Percentiles rank a stretch among this genome's conserved stretches.
Evolutionary conservation across 2,797 vertebrate species (phyloP).

Genomic region (Xiphophorus birchmanni): DNA sequence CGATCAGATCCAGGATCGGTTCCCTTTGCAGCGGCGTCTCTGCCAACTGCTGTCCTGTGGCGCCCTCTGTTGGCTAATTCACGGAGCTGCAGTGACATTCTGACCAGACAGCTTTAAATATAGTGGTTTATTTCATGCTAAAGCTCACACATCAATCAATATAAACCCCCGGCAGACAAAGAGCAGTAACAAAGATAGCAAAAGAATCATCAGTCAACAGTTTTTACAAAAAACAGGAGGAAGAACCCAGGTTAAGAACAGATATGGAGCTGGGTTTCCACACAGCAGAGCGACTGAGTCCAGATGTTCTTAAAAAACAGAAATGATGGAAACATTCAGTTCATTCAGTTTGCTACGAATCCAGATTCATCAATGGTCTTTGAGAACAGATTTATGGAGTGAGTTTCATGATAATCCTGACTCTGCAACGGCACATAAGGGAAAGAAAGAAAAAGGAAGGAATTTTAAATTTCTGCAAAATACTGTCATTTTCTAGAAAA

Average conservation of each 20-base stretch:
- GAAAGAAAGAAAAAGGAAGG: no score
- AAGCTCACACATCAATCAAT: constrained; percentile 65
- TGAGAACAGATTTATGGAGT: no score
- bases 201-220: constrained; percentile 48
- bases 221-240: constrained; percentile 9
- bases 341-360: constrained; percentile 38
- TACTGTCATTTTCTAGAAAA: no score
- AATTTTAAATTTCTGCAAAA: no score
- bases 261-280: constrained; percentile 49
- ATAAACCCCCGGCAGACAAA: constrained; percentile 50
- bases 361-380: constrained; percentile 31
- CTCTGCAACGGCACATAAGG: not conserved
- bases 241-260: constrained; percentile 43
- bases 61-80: constrained; percentile 70
- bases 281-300: constrained; percentile 32
- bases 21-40: fast-evolving
- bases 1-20: not conserved
- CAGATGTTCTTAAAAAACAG: constrained; percentile 32
- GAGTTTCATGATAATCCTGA: constrained; percentile 33
- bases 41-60: constrained; percentile 52
- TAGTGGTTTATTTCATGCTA: constrained; percentile 82
- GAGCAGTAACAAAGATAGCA: constrained; percentile 62
- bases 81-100: not conserved
- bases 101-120: constrained; percentile 36
- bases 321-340: constrained; percentile 73